A percentile compares a stretch with the other conserved stretches of the same genome.
Conservation (phyloP, 1,140 invertebrate genomes). For the Mylabris phalerata region DNA sequence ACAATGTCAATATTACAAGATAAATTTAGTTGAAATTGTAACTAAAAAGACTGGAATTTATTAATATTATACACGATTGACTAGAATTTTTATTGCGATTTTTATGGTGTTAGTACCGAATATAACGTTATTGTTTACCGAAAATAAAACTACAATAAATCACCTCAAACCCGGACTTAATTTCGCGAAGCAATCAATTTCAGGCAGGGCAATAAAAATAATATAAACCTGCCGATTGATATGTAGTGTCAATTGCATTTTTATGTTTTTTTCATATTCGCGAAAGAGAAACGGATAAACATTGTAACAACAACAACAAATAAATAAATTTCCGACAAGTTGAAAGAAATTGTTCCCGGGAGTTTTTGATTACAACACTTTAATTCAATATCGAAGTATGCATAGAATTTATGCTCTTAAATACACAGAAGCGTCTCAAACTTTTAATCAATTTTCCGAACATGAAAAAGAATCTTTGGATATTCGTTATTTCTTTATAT, state of each 20-base stretch:
- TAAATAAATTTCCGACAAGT: conserved; percentile 37
- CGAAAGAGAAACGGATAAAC: neutral
- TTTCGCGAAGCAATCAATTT: conserved; percentile 33
- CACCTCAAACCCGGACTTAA: conserved; percentile 31
- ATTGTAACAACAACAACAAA: conserved; percentile 20
- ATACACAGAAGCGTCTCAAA: conserved; percentile 38
- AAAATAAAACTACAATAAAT: conserved; percentile 35
- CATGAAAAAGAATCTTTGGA: conserved; percentile 35
- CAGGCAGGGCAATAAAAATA: conserved; percentile 29
- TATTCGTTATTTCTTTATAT: conserved; percentile 6
- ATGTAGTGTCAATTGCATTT: conserved; percentile 38
- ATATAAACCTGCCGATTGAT: conserved; percentile 34
- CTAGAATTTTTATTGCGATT: too few species aligned
- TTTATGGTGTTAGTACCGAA: too few species aligned
- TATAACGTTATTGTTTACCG: conserved; percentile 5
- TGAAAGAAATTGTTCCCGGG: conserved; percentile 25
- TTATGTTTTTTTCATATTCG: conserved; percentile 33
- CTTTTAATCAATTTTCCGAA: conserved; percentile 41
- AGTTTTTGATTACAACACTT: conserved; percentile 40
- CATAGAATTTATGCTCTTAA: conserved; percentile 42
- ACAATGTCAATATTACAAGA: too few species aligned
- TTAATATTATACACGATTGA: too few species aligned
- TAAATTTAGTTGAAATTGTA: too few species aligned
- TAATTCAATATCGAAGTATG: conserved; percentile 43
- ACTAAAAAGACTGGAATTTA: too few species aligned